Percentiles rank a stretch among this genome's conserved stretches.
Evolutionary conservation across 2,888 invertebrate species (phyloP).

Genomic region (Oeneis ivallda): DNA sequence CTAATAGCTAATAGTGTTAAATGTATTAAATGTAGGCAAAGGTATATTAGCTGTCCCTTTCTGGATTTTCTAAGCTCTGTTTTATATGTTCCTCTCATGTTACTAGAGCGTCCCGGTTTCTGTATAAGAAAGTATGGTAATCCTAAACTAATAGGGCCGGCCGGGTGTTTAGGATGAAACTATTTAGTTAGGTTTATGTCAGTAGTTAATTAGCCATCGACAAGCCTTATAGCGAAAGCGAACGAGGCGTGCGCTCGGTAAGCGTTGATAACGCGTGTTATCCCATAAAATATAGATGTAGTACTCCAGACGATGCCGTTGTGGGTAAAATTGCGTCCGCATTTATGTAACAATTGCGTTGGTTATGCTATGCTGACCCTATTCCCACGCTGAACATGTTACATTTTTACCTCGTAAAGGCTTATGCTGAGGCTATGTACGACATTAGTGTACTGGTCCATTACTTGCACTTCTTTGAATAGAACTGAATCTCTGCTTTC

Average conservation of each 20-base stretch:
- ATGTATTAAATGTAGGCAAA: background rate
- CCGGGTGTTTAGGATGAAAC: slow-evolving; percentile 41
- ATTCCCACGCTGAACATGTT: background rate
- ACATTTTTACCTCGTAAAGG: too few species aligned
- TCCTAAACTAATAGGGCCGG: slow-evolving; percentile 22
- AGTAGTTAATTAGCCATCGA: slow-evolving; percentile 67
- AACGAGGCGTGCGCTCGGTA: slow-evolving; percentile 50
- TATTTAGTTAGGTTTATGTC: slow-evolving; percentile 46
- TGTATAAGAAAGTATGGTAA: background rate
- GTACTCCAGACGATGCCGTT: slow-evolving; percentile 15
- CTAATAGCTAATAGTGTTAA: too few species aligned
- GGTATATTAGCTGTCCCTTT: background rate
- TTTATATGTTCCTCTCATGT: background rate
- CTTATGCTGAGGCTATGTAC: too few species aligned
- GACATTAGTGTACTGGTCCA: too few species aligned
- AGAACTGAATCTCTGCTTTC: too few species aligned
- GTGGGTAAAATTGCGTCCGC: slow-evolving; percentile 6
- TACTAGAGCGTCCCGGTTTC: slow-evolving; percentile 1
- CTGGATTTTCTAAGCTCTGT: background rate
- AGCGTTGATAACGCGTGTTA: slow-evolving; percentile 70
- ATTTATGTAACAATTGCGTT: slow-evolving; percentile 6
- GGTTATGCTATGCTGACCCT: background rate
- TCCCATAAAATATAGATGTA: slow-evolving; percentile 67
- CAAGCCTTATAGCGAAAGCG: slow-evolving; percentile 45
- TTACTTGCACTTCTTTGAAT: too few species aligned